Evolutionary conservation across 1,140 invertebrate genomes (phyloP).

Genomic region (Cryptotermes secundus): DNA sequence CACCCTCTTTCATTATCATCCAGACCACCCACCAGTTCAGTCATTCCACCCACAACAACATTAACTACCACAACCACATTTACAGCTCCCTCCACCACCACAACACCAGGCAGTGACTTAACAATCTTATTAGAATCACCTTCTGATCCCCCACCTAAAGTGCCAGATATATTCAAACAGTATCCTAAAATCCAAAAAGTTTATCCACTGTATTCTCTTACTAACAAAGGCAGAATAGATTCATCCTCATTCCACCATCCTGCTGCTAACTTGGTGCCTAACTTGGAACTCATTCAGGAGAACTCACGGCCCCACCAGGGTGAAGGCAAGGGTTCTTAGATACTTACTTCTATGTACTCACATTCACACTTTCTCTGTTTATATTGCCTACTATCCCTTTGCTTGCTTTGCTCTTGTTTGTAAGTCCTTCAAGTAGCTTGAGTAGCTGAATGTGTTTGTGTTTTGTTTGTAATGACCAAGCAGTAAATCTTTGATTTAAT

Average conservation of each 20-base stretch:
- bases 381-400: no score
- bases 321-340: conserved; percentile 25
- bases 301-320: background rate
- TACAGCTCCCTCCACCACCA: background rate
- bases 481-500: no score
- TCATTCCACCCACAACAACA: background rate
- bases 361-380: background rate
- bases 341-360: background rate
- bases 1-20: no score
- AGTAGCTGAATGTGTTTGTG: no score
- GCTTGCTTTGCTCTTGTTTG: no score
- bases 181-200: conserved; percentile 74
- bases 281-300: conserved; percentile 22
- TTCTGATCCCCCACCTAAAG: conserved; percentile 43
- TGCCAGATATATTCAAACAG: conserved; percentile 69
- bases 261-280: conserved; percentile 8
- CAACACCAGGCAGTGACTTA: conserved; percentile 30
- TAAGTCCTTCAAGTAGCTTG: no score
- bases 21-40: background rate
- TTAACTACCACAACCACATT: background rate
- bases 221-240: conserved; percentile 23
- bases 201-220: conserved; percentile 28
- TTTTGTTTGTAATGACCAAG: no score
- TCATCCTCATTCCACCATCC: conserved; percentile 22
- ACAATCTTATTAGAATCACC: conserved; percentile 40